Conservation (phyloP, 2,797 vertebrate species). For the Lepidocolaptes lacrymiger region DNA sequence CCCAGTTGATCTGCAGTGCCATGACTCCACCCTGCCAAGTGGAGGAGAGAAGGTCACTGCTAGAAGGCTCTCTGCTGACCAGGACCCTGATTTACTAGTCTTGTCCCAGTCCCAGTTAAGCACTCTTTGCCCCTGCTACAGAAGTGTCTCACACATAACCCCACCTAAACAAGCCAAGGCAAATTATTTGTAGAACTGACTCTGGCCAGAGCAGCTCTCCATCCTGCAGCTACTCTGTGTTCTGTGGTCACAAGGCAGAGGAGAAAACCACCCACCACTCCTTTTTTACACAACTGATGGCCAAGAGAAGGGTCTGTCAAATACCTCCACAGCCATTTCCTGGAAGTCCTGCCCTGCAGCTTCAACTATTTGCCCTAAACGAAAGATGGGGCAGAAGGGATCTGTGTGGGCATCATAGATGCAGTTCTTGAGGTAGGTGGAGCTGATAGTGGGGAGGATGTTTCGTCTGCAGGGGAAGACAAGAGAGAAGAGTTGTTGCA, state of each 20-base stretch:
- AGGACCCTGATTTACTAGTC: not conserved
- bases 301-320: not conserved
- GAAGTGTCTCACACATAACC: not conserved
- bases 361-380: constrained; percentile 81
- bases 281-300: not conserved
- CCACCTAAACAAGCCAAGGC: not conserved
- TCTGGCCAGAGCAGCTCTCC: not conserved
- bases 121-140: not conserved
- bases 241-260: not conserved
- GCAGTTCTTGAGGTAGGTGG: constrained; percentile 84
- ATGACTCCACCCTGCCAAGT: constrained; percentile 86
- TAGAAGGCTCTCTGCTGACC: not conserved
- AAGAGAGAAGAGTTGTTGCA: not conserved
- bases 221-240: not conserved
- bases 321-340: constrained; percentile 87
- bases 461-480: constrained; percentile 81
- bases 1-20: constrained; percentile 89
- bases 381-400: constrained; percentile 90
- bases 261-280: not conserved
- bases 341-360: constrained; percentile 86
- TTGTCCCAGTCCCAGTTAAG: not conserved
- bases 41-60: not conserved
- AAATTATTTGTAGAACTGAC: not conserved
- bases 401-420: constrained; percentile 79
- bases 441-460: constrained; percentile 81